Evolutionary conservation across 2,797 vertebrate genomes (phyloP), one percentile per base, ranked within the genome.

Genomic region (Nothura maculosa): DNA sequence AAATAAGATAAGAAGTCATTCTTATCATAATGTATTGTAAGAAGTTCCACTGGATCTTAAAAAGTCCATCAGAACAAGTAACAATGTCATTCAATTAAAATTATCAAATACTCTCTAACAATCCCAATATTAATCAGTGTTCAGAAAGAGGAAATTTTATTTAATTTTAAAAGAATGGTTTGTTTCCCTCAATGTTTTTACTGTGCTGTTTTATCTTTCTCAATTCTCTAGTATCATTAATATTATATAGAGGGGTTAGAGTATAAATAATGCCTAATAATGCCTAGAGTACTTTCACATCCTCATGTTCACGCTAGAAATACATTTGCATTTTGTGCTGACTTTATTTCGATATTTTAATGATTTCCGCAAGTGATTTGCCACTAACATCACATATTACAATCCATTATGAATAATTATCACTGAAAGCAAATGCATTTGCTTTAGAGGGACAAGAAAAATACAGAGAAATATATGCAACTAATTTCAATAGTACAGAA

Each of bases 361-460:
- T 73, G 6, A 27, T 73, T 76, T 92, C 9, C 10, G 2, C 62
- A 66, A 70, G 2, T 42, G 19, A 83, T 62, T 36, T 91, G 10
- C 28, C 28, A n/a, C 81, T 89, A 81, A 57, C 9, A 36, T 21
- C 18, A 43, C 9, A 17, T 72, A 68, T 48, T 86, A 86, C 54
- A 91, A 85, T 70, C 22, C 11, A 42, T n/a, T 83, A 38, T 36
- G 9, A 67, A 50, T 63, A 77, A 77, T 75, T 70, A 47, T 47
- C 63, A 72, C 6, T 12, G 63, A 75, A 3, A 12, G 8, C 15
- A 85, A 74, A 66, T 68, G 10, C 2, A 61, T 64, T 52, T 69
- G 8, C 14, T 64, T 72, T 82, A 4, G 9, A 69, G 28, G 76
- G 14, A 22, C n/a, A 72, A 61, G 0, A 48, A 61, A 57, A n/a